These are phyloP conservation scores for Trichoplusia ni DNA, from an alignment of 1,140 invertebrate species.

Conservation along the genomic window DNA sequence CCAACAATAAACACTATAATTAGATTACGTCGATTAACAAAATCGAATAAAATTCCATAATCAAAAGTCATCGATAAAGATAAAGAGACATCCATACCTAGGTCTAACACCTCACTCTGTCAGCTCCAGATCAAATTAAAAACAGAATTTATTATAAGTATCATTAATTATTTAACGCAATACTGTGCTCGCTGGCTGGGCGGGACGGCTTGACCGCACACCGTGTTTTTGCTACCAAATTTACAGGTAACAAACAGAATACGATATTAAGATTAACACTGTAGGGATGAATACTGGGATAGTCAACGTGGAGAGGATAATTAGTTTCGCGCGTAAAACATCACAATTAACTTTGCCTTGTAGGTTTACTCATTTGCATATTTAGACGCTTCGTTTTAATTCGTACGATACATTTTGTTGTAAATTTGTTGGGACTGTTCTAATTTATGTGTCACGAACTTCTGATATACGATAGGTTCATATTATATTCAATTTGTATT, in stretches of 20 bases:
- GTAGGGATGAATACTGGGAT: slow-evolving; percentile 41
- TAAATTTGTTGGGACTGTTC: not conserved
- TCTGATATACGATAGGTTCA: not conserved
- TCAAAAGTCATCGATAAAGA: slow-evolving; percentile 29
- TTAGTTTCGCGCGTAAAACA: slow-evolving; percentile 42
- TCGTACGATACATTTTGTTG: not conserved
- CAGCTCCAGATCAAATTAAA: slow-evolving; percentile 64
- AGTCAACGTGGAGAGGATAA: slow-evolving; percentile 36
- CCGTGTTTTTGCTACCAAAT: slow-evolving; percentile 60
- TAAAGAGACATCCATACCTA: slow-evolving; percentile 21
- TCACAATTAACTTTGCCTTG: slow-evolving; percentile 11
- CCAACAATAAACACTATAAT: too few relatives aligned
- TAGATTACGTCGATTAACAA: too few relatives aligned
- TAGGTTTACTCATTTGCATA: not conserved
- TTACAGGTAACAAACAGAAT: slow-evolving; percentile 69
- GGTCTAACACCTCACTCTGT: slow-evolving; percentile 39
- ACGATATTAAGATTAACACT: slow-evolving; percentile 69
- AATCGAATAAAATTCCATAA: too few relatives aligned
- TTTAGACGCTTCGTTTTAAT: not conserved
- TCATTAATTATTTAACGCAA: slow-evolving; percentile 73
- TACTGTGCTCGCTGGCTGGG: slow-evolving; percentile 43
- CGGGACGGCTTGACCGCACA: slow-evolving; percentile 49
- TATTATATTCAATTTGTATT: not conserved
- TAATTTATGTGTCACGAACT: not conserved
- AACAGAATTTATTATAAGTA: slow-evolving; percentile 75